These are phyloP conservation scores for Papilio polyxenes DNA, from an alignment of 1,140 invertebrate species.

Conservation along the genomic window DNA sequence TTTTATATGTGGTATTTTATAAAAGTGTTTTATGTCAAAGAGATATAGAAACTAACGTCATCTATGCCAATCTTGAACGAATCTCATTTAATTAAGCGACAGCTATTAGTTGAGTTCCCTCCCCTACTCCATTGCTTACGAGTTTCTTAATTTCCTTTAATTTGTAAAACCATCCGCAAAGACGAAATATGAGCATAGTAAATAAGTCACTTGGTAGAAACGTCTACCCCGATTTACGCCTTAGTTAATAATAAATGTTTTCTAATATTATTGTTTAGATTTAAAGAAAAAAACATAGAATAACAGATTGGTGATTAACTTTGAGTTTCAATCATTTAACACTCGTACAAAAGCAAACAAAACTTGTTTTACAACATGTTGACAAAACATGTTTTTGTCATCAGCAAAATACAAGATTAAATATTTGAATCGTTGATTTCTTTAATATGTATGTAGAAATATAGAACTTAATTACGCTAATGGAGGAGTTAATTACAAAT, in stretches of 20 bases:
- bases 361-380: not conserved
- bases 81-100: conserved; percentile 38
- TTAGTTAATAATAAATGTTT: not conserved
- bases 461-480: conserved; percentile 70
- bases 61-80: conserved; percentile 30
- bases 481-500: conserved; percentile 68
- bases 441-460: conserved; percentile 46
- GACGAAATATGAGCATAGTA: conserved; percentile 28
- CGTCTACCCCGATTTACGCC: not conserved
- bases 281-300: too few species aligned
- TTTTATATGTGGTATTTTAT: not conserved
- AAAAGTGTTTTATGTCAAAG: not conserved
- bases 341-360: too few species aligned
- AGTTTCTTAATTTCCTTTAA: conserved; percentile 39
- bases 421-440: not conserved
- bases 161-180: conserved; percentile 35
- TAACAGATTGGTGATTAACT: too few species aligned
- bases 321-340: too few species aligned
- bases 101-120: conserved; percentile 32
- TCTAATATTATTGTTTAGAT: not conserved
- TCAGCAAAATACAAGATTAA: not conserved
- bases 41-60: conserved; percentile 23
- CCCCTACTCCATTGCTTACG: conserved; percentile 36
- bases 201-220: not conserved
- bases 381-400: not conserved